These are phyloP conservation scores for Psix sp. DNA, from an alignment of 1,140 invertebrate species.

Conservation along the genomic window DNA sequence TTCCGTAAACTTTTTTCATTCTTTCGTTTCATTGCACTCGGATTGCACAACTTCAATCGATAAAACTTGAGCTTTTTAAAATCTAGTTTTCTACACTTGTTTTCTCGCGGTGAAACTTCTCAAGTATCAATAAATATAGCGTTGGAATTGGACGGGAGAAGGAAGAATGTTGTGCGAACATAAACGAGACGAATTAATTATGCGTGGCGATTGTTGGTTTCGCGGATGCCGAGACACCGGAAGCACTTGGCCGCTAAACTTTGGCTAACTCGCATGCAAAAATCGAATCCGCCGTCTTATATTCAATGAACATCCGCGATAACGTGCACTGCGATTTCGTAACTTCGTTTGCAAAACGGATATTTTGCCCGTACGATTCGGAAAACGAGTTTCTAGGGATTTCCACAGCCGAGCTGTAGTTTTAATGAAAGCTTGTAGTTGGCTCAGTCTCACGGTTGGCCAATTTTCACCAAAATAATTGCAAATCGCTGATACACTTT, in stretches of 20 bases:
- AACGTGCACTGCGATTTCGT: not conserved
- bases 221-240: not conserved
- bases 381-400: slow-evolving; percentile 1
- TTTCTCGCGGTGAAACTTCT: slow-evolving; percentile 43
- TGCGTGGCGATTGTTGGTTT: slow-evolving; percentile 1
- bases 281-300: not conserved
- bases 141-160: not conserved
- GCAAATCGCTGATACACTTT: slow-evolving; percentile 9
- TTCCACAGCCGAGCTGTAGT: slow-evolving; percentile 9
- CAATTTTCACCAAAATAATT: slow-evolving; percentile 16
- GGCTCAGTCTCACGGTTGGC: slow-evolving; percentile 7
- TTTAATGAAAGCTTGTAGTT: slow-evolving; percentile 28
- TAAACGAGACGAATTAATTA: too few relatives aligned
- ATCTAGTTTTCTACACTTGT: slow-evolving; percentile 48
- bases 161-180: too few relatives aligned
- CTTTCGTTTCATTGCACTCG: slow-evolving; percentile 41
- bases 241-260: not conserved
- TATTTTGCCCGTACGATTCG: not conserved
- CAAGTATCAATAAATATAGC: slow-evolving; percentile 48
- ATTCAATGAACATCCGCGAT: too few relatives aligned
- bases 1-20: slow-evolving; percentile 3
- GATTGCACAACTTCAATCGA: slow-evolving; percentile 48
- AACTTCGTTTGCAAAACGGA: slow-evolving; percentile 5
- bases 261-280: slow-evolving; percentile 1
- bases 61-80: slow-evolving; percentile 50